Evolutionary conservation across 2,888 invertebrate genomes (phyloP).

Genomic region (Eilema sororculum): DNA sequence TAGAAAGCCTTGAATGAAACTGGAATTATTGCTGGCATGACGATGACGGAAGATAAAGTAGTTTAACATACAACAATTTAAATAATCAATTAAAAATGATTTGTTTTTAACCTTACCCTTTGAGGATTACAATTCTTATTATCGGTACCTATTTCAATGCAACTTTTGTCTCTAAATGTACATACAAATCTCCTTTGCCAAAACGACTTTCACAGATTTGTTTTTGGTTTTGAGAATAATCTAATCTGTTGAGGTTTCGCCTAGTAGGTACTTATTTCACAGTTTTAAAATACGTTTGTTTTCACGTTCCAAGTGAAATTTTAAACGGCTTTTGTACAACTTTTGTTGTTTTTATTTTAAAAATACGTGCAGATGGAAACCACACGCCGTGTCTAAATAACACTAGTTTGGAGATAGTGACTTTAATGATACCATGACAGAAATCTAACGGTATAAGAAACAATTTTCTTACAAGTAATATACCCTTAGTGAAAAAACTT

Average conservation of each 20-base stretch:
- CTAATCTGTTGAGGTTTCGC: conserved; percentile 21
- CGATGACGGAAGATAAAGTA: background rate
- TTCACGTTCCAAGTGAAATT: conserved; percentile 30
- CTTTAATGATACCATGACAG: background rate
- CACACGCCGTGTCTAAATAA: conserved; percentile 6
- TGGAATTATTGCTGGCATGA: background rate
- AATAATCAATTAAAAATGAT: no score
- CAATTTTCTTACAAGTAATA: background rate
- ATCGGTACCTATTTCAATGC: background rate
- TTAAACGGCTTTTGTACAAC: background rate
- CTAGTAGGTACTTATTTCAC: conserved; percentile 31
- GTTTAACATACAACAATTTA: background rate
- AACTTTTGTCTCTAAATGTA: background rate
- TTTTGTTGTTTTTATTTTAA: conserved; percentile 2
- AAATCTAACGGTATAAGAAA: background rate
- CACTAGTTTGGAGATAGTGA: conserved; percentile 12
- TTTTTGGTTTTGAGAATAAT: conserved; percentile 6
- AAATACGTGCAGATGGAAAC: background rate
- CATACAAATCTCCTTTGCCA: background rate
- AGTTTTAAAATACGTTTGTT: conserved; percentile 33
- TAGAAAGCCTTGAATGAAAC: background rate
- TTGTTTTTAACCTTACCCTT: background rate
- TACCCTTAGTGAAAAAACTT: background rate
- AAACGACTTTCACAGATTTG: background rate
- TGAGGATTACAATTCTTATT: background rate